Percentiles rank a stretch among this genome's conserved stretches.
Evolutionary conservation across 2,888 invertebrate genomes (phyloP).

Genomic region (Stegana nigrithorax): DNA sequence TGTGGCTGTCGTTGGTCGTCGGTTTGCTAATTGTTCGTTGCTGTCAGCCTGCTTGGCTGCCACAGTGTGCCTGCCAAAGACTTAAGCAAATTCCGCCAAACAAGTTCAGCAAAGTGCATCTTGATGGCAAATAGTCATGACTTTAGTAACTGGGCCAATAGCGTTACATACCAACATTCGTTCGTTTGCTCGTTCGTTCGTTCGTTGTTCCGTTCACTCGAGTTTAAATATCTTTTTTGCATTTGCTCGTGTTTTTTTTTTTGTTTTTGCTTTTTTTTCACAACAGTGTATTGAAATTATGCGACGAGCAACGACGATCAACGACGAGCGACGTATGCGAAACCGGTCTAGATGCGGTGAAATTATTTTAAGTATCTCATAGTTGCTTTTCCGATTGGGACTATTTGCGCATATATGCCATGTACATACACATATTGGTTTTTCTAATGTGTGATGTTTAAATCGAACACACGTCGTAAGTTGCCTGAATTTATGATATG

Average conservation of each 20-base stretch:
- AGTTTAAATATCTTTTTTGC: neutral
- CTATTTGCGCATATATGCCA: no score
- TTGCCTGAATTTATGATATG: no score
- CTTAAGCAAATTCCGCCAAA: constrained; percentile 1
- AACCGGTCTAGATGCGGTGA: no score
- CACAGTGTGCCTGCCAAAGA: neutral
- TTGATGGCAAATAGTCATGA: constrained; percentile 22
- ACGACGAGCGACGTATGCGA: neutral
- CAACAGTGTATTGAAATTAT: no score
- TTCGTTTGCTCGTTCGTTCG: neutral
- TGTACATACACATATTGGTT: no score
- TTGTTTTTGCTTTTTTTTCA: neutral
- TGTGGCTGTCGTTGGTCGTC: neutral
- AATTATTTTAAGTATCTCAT: no score
- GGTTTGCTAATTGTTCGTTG: constrained; percentile 14
- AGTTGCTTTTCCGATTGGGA: no score
- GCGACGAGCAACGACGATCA: neutral
- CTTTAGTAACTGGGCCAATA: constrained; percentile 24
- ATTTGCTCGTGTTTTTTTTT: neutral
- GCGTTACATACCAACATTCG: constrained; percentile 4
- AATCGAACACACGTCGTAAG: no score
- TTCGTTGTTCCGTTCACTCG: neutral
- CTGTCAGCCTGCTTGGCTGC: neutral
- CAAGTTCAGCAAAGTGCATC: constrained; percentile 25
- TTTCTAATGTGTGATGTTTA: no score